Evolutionary conservation across 1,140 invertebrate genomes (phyloP).

Genomic region (Drosophila azteca): DNA sequence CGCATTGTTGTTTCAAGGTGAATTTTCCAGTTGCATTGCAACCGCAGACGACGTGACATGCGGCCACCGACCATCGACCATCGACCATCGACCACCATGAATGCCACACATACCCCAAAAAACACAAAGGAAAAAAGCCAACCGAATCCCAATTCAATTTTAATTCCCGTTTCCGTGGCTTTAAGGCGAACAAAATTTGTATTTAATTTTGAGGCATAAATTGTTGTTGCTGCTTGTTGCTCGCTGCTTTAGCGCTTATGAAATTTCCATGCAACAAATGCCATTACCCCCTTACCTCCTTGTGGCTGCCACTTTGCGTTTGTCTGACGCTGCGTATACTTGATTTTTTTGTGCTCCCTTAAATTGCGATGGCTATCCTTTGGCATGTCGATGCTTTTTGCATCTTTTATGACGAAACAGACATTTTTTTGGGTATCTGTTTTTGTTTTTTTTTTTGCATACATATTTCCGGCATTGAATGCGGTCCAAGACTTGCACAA

Average conservation of each 20-base stretch:
- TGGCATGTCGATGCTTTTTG: conserved; percentile 52
- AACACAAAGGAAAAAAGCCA: not conserved
- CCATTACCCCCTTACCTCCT: conserved; percentile 8
- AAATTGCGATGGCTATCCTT: conserved; percentile 39
- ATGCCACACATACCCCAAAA: conserved; percentile 5
- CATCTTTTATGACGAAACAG: conserved; percentile 61
- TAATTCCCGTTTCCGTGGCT: conserved; percentile 65
- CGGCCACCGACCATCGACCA: conserved; percentile 48
- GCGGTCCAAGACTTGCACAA: conserved; percentile 41
- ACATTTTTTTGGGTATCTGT: conserved; percentile 33
- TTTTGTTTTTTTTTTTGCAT: conserved; percentile 38
- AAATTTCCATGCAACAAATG: conserved; percentile 58
- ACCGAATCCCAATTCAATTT: conserved; percentile 61
- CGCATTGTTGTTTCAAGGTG: conserved; percentile 60
- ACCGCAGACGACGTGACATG: conserved; percentile 72
- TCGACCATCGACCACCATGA: conserved; percentile 57
- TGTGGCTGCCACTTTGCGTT: conserved; percentile 40
- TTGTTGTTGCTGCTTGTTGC: conserved; percentile 5
- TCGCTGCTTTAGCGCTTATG: conserved; percentile 39
- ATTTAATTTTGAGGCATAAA: conserved; percentile 29
- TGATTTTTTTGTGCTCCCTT: conserved; percentile 49
- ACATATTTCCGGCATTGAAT: conserved; percentile 75
- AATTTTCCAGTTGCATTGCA: conserved; percentile 60
- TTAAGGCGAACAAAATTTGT: conserved; percentile 41
- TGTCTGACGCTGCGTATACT: conserved; percentile 69